These are phyloP conservation scores for Papilio machaon DNA, from an alignment of 1,140 invertebrate species.

Conservation along the genomic window DNA sequence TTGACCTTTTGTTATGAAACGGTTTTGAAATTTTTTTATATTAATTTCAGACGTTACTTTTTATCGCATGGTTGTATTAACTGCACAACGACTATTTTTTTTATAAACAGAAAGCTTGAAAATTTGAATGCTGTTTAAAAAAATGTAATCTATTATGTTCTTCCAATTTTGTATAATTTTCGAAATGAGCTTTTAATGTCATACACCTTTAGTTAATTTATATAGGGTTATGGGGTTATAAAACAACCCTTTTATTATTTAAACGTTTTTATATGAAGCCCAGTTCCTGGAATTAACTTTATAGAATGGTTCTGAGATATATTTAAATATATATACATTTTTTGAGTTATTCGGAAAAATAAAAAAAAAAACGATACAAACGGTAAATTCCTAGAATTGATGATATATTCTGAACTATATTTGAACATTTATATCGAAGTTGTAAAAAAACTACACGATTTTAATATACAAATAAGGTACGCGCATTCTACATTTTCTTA, in stretches of 20 bases:
- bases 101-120: background rate
- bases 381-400: no score
- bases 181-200: conserved; percentile 56
- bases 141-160: conserved; percentile 37
- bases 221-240: conserved; percentile 26
- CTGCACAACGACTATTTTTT: background rate
- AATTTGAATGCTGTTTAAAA: background rate
- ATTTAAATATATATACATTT: background rate
- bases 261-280: conserved; percentile 30
- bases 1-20: no score
- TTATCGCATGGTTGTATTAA: no score
- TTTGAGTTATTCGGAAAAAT: background rate
- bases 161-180: conserved; percentile 50
- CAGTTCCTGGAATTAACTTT: background rate
- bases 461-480: no score
- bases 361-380: no score
- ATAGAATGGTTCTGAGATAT: background rate
- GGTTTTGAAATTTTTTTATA: no score
- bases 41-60: no score
- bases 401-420: no score
- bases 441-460: no score
- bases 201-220: conserved; percentile 49
- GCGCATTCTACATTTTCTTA: no score
- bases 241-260: conserved; percentile 43
- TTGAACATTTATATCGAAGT: no score